phyloP scores from a whole-genome alignment of 2,888 invertebrate genomes.

The Drosophila tanythrix region DNA sequence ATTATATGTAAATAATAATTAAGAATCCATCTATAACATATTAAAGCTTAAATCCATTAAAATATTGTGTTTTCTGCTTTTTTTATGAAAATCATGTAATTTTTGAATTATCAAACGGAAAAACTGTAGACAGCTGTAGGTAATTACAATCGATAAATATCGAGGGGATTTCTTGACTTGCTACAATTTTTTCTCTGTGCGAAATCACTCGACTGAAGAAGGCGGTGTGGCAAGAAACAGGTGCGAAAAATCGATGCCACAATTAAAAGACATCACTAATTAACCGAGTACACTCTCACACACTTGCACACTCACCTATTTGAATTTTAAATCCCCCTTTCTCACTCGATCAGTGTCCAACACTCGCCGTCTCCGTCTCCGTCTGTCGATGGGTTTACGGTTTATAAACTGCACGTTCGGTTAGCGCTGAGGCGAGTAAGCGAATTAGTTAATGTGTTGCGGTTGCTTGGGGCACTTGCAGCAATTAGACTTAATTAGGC shows the following conservation, averaged over 20 bases:
- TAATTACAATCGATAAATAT: not conserved
- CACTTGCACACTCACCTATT: not conserved
- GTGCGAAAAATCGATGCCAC: slow-evolving; percentile 19
- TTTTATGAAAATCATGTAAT: not conserved
- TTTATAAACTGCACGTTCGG: slow-evolving; percentile 4
- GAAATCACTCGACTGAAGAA: not conserved
- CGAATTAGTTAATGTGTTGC: slow-evolving; percentile 60
- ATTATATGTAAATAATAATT: not conserved
- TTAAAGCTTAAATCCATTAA: not conserved
- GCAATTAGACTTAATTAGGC: slow-evolving; percentile 69
- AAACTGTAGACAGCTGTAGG: no score
- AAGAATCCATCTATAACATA: not conserved
- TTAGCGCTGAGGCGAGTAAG: slow-evolving; percentile 10
- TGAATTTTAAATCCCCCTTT: not conserved
- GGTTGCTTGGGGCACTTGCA: slow-evolving; percentile 29
- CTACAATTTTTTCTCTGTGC: no score
- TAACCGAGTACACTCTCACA: not conserved
- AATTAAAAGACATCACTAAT: slow-evolving; percentile 5
- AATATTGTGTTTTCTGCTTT: not conserved
- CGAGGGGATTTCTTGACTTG: not conserved
- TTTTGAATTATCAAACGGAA: not conserved
- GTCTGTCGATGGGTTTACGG: not conserved
- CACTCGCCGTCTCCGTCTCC: not conserved
- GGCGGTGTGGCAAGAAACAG: not conserved
- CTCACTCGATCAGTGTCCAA: not conserved